A percentile compares a stretch with the other conserved stretches of the same genome.
phyloP scores from a whole-genome alignment of 2,797 vertebrate genomes.

The Sebastes cheni region DNA sequence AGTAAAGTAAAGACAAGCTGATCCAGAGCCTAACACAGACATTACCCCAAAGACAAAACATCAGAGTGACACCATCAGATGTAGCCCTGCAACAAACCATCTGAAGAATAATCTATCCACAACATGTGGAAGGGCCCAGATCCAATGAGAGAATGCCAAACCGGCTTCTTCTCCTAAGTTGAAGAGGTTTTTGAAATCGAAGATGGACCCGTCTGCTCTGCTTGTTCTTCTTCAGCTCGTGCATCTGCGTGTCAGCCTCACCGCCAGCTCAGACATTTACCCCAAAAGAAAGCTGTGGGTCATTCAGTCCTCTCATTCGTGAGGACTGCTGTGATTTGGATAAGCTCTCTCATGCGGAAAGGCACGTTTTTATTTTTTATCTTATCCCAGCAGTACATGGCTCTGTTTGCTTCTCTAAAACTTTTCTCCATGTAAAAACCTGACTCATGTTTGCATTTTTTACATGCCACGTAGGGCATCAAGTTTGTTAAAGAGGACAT shows the following conservation, averaged over 20 bases:
- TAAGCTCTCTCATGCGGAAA: slow-evolving; percentile 35
- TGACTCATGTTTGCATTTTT: no score
- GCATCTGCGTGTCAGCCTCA: slow-evolving; percentile 51
- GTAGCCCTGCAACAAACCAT: slow-evolving; percentile 26
- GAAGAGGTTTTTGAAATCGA: slow-evolving; percentile 30
- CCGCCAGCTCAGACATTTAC: slow-evolving; percentile 55
- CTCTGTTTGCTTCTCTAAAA: no score
- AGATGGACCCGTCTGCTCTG: slow-evolving; percentile 5
- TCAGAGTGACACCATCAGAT: slow-evolving; percentile 11
- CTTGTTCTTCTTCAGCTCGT: slow-evolving; percentile 7
- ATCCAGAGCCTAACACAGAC: not conserved
- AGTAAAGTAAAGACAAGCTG: not conserved
- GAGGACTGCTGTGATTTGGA: slow-evolving; percentile 40
- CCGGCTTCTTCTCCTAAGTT: slow-evolving; percentile 17
- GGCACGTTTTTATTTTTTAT: no score
- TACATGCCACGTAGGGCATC: not conserved
- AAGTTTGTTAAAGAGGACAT: not conserved
- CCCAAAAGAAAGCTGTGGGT: slow-evolving; percentile 54
- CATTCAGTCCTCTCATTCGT: slow-evolving; percentile 15
- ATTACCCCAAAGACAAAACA: slow-evolving; percentile 24
- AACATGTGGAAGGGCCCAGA: slow-evolving; percentile 46
- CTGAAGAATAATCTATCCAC: slow-evolving; percentile 44
- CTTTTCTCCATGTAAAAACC: no score
- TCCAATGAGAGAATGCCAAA: slow-evolving; percentile 38
- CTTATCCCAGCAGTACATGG: not conserved